Base-by-base conservation (phyloP, 2,113 vertebrate species). In the Apaloderma vittatum region DNA sequence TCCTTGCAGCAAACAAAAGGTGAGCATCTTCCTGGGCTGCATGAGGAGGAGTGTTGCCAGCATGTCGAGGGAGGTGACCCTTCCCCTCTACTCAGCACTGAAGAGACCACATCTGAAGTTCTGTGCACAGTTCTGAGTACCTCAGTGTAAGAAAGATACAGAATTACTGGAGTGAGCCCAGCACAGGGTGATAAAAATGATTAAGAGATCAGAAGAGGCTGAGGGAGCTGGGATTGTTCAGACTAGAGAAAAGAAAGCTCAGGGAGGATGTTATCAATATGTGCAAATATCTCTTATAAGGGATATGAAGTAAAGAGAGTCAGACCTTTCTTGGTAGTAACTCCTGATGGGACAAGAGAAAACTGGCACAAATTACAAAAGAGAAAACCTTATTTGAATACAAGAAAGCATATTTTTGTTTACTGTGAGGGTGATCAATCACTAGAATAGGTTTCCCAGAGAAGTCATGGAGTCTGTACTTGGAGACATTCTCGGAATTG, bases 111-210 rank as follows among this genome's bases (percentile, higher is more conserved):
- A 40, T 22, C 21, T 75, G 26, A 13, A 57, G 13, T 79, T 21
- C 6, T 37, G 21, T 66, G 29, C 52, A 14, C 15, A 54, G 30
- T 79, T 58, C 40, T 20, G 40, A 9, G 2, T 8, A 27, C 6
- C 15, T 61, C 10, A 57, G 9, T 12, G 8, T 45, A 71, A 62
- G 49, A 70, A 76, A 70, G 10, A 34, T 12, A 43, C 9, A 52
- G 13, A 32, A 30, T 59, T 75, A 49, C 30, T 29, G 24, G 45
- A 52, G 2, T 0, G 0, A 81, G 26, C 45, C 40, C 4, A 63
- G 14, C 11, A 32, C 0, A 2, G 24, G 23, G 11, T 4, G 18
- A 63, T 7, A 67, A 58, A 86, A 43, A 23, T 7, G 2, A 21
- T 45, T 9, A 54, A 57, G 36, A 52, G 11, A 48, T 18, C 27